Evolutionary conservation across 2,888 invertebrate species (phyloP), one percentile per base, ranked within the genome.

Genomic region (Tetheella fluctuosa): DNA sequence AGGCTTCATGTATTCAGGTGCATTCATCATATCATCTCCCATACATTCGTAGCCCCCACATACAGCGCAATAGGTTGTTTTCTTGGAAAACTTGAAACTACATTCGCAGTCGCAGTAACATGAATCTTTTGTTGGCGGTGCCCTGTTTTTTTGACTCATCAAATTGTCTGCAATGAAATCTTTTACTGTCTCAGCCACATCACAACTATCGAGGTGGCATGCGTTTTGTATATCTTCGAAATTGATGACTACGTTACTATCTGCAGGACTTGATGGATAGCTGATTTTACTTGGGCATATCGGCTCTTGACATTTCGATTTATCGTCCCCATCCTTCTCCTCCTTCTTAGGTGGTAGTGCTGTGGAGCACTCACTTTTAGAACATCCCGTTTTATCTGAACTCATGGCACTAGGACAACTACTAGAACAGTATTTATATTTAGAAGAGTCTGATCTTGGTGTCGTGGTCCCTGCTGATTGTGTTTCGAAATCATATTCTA

Each of bases 31-130:
- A 66, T 92, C 91, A 37, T 86, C 83, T 15, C 92, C 92, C 25
- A 90, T 69, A 59, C 87, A 87, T 74, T 92, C 90, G 60, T 89
- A 93, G 0, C 93, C 93, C 15, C 90, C 91, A 64, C 93, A 93
- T 28, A 93, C 83, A 3, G 83, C 73, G 66, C 93, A 93, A 66
- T 92, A 93, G 30, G 90, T 91, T 1, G 91, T 91, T 64, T 89
- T 87, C 23, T 79, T 85, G 1, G 85, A 69, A 71, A 89, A 86
- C 65, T 86, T 86, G 71, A 90, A 90, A 61, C 77, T 80, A 74
- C 93, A 93, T 60, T 80, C 84, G 69, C 93, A 93, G 63, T 91
- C 91, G 60, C 93, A 93, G 65, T 80, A 91, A 71, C 93, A 92
- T 0, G 84, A 77, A 58, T 89, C 85, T 0, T 0, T 76, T 76